Conservation (phyloP, 2,888 invertebrate genomes). For the Prosapia bicincta region DNA sequence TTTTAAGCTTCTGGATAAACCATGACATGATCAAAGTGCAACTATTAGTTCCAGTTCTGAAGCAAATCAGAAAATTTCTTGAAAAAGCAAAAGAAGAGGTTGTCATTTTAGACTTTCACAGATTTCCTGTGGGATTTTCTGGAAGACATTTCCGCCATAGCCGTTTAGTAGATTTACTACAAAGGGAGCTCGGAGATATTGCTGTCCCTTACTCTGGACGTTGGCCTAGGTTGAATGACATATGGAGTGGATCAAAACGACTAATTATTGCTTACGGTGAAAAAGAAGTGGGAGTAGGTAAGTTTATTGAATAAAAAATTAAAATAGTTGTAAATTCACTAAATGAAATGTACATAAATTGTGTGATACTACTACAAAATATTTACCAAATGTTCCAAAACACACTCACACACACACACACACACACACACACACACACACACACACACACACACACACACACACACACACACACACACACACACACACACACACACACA, state of each 20-base stretch:
- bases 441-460: no score
- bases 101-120: constrained; percentile 76
- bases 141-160: constrained; percentile 53
- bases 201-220: constrained; percentile 53
- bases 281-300: constrained; percentile 48
- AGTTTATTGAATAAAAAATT: no score
- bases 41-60: constrained; percentile 62
- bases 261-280: constrained; percentile 60
- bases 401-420: no score
- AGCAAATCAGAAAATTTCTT: constrained; percentile 65
- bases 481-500: no score
- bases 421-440: no score
- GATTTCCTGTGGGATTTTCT: constrained; percentile 67
- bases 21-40: constrained; percentile 68
- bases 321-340: no score
- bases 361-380: no score
- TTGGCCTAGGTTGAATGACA: constrained; percentile 55
- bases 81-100: constrained; percentile 65
- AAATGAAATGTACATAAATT: no score
- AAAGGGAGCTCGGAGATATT: constrained; percentile 55
- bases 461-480: no score
- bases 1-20: constrained; percentile 64
- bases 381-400: no score
- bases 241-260: constrained; percentile 54
- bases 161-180: constrained; percentile 54